Evolutionary conservation across 2,888 invertebrate genomes (phyloP), one percentile per base, ranked within the genome.

Genomic region (Choreutis nemorana): DNA sequence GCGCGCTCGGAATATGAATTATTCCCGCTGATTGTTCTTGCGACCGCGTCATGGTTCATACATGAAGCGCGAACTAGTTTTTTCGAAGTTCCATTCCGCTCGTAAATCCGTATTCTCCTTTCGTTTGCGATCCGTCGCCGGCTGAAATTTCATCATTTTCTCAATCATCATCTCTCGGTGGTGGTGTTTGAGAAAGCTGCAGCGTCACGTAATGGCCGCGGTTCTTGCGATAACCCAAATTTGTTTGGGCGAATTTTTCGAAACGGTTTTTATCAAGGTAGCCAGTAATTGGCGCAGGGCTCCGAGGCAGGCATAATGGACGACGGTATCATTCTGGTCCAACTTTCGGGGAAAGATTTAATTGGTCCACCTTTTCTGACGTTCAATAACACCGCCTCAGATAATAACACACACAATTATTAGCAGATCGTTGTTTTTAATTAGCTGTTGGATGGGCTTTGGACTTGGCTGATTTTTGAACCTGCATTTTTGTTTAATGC

Each of bases 1-100:
- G 70, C 67, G 72, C 73, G 70, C 65, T 65, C 66, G 53, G 75
- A 77, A 75, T 73, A 79, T 80, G 75, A 80, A 79, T 78, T 79
- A 79, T 77, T 75, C 72, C 52, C 50, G 51, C 59, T 70, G 68
- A 71, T 77, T 73, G 75, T 77, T 72, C 72, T 68, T 73, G 67
- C 61, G 56, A 50, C 63, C 61, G 55, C 65, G 65, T 67, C 75
- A 77, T 77, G 77, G 72, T 77, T 79, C 78, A 79, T 75, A 78
- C 78, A 75, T 79, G 75, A 79, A 78, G 71, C 66, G 66, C 59
- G 64, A 70, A 66, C 71, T 77, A 73, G 68, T 71, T 75, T 75
- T 75, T 66, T 61, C 53, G 55, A 59, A 47, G 53, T 50, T 47
- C 48, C 49, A 47, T 51, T 42, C 51, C 37, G 47, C 38, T 60